Conservation (phyloP, 2,888 invertebrate species). For the Stramonita haemastoma region DNA sequence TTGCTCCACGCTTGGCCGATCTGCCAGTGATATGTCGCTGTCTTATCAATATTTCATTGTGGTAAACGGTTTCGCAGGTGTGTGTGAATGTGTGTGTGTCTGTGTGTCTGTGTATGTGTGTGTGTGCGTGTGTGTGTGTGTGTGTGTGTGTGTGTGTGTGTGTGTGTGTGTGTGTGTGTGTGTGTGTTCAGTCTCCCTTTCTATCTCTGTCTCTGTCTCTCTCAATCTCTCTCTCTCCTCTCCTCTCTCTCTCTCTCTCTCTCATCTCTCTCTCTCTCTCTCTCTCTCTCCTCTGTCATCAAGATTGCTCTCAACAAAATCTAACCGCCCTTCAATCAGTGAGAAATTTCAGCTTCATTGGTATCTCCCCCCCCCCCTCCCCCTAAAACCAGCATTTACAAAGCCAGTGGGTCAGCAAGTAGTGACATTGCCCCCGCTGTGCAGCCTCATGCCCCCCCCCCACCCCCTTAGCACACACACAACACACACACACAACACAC, state of each 20-base stretch:
- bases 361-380: background rate
- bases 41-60: background rate
- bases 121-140: background rate
- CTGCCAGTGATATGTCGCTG: background rate
- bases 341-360: too few relatives aligned
- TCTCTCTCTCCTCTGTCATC: background rate
- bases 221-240: background rate
- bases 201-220: slow-evolving; percentile 4
- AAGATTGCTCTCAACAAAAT: too few relatives aligned
- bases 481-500: background rate
- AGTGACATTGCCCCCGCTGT: too few relatives aligned
- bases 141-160: slow-evolving; percentile 6
- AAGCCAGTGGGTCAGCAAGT: too few relatives aligned
- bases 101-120: background rate
- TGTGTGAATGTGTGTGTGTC: background rate
- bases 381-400: background rate
- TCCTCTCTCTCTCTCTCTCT: background rate
- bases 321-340: background rate
- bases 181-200: background rate
- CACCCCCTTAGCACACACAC: slow-evolving; percentile 1
- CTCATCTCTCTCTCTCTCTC: background rate
- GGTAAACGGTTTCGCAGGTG: background rate
- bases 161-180: background rate
- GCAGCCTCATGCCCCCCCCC: background rate
- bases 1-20: background rate